Evolutionary conservation across 2,888 invertebrate species (phyloP).

Genomic region (Drosophila mettleri): DNA sequence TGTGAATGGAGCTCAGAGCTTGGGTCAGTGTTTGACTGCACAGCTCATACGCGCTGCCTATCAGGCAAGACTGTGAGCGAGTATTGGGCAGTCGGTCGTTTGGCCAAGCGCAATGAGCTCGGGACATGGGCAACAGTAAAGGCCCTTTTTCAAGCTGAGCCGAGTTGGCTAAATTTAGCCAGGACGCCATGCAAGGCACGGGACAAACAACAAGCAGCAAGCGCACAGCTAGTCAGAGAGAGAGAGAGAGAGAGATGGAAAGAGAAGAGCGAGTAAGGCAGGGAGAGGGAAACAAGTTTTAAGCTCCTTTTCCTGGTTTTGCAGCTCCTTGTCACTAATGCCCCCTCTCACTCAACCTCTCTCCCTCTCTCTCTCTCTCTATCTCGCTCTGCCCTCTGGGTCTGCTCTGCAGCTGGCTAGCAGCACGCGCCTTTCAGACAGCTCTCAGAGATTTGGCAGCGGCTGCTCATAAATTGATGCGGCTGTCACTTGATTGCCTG

Average conservation of each 20-base stretch:
- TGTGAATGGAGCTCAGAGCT: no score
- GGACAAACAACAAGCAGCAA: not conserved
- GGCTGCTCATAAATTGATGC: conserved; percentile 75
- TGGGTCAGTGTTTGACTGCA: no score
- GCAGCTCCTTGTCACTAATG: conserved; percentile 43
- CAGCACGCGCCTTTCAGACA: conserved; percentile 15
- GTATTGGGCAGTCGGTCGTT: not conserved
- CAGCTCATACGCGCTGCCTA: no score
- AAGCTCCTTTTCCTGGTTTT: conserved; percentile 62
- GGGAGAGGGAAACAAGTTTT: conserved; percentile 51
- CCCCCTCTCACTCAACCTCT: not conserved
- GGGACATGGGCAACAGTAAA: not conserved
- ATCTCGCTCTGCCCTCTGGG: not conserved
- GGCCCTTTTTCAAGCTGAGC: conserved; percentile 7
- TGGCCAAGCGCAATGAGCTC: not conserved
- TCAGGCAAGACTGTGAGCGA: not conserved
- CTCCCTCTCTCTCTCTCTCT: not conserved
- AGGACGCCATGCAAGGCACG: conserved; percentile 6
- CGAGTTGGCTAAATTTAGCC: conserved; percentile 11
- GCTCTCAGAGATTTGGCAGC: conserved; percentile 13
- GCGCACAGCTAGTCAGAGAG: not conserved
- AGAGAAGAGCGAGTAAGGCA: not conserved
- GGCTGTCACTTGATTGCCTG: conserved; percentile 16
- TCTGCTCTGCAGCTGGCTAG: conserved; percentile 1
- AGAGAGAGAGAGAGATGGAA: not conserved